These are phyloP conservation scores for Labeo catla DNA, from an alignment of 2,113 vertebrate species.

Conservation along the genomic window DNA sequence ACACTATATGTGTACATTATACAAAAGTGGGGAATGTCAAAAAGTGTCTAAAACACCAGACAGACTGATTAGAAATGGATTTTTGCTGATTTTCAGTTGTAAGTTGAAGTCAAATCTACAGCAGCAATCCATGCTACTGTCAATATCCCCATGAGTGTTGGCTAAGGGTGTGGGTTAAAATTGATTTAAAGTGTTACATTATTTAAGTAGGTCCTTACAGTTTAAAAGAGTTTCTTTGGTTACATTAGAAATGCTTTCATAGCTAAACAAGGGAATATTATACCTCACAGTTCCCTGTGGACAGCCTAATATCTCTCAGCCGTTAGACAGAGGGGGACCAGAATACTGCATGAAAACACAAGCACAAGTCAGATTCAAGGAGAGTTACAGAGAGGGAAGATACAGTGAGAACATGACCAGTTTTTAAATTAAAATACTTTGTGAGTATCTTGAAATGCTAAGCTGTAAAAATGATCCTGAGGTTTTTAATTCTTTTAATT, in stretches of 20 bases:
- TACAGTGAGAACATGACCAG: not conserved
- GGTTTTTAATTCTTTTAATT: no score
- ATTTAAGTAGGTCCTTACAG: slow-evolving; percentile 76
- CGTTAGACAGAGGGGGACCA: slow-evolving; percentile 71
- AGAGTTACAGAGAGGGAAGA: slow-evolving; percentile 37
- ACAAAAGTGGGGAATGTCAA: not conserved
- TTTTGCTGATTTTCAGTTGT: slow-evolving; percentile 9
- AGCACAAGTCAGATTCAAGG: slow-evolving; percentile 53
- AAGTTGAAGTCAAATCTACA: not conserved
- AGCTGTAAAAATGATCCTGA: not conserved
- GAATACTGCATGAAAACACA: slow-evolving; percentile 48
- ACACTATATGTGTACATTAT: not conserved
- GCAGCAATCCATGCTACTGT: slow-evolving; percentile 60
- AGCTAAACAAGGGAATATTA: slow-evolving; percentile 81
- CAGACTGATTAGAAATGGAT: not conserved
- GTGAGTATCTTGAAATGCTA: not conserved
- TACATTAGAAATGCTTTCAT: slow-evolving; percentile 83
- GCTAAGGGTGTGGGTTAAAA: slow-evolving; percentile 68
- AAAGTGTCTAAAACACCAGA: slow-evolving; percentile 50
- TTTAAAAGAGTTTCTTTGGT: slow-evolving; percentile 81
- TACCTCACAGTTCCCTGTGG: slow-evolving; percentile 73
- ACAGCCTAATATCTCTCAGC: slow-evolving; percentile 70
- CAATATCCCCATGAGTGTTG: slow-evolving; percentile 78
- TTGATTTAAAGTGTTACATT: slow-evolving; percentile 84
- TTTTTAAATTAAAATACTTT: not conserved